Percentiles rank a stretch among this genome's conserved stretches.
These are phyloP conservation scores for Phrynosoma platyrhinos DNA, from an alignment of 2,113 vertebrate species.

Conservation along the genomic window DNA sequence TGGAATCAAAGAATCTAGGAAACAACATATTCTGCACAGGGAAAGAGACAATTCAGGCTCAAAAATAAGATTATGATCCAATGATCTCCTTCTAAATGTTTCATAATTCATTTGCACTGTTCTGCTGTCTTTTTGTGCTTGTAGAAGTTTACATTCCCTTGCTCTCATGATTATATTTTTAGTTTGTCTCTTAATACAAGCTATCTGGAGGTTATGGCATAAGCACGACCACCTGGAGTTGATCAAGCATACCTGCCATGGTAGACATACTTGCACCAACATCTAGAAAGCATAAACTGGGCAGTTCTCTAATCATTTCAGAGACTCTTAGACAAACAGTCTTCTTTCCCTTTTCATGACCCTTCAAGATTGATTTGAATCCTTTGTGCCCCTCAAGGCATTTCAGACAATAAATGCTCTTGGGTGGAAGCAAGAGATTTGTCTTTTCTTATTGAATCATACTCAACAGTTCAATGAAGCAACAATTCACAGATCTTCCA, in stretches of 20 bases:
- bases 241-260: background rate
- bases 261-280: fast-evolving
- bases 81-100: background rate
- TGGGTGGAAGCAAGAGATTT: background rate
- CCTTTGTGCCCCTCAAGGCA: background rate
- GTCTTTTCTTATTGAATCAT: background rate
- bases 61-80: background rate
- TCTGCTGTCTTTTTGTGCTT: background rate
- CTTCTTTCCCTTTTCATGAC: background rate
- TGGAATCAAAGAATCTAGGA: background rate
- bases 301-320: background rate
- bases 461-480: background rate
- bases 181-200: background rate
- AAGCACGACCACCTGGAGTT: background rate
- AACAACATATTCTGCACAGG: fast-evolving
- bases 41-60: background rate
- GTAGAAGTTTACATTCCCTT: background rate
- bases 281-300: background rate
- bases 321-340: background rate
- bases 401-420: background rate
- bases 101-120: background rate
- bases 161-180: background rate
- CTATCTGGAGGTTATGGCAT: background rate
- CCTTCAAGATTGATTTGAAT: background rate
- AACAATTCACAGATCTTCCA: background rate